These are phyloP conservation scores for Engraulis encrasicolus DNA, from an alignment of 2,113 vertebrate genomes.

Conservation along the genomic window DNA sequence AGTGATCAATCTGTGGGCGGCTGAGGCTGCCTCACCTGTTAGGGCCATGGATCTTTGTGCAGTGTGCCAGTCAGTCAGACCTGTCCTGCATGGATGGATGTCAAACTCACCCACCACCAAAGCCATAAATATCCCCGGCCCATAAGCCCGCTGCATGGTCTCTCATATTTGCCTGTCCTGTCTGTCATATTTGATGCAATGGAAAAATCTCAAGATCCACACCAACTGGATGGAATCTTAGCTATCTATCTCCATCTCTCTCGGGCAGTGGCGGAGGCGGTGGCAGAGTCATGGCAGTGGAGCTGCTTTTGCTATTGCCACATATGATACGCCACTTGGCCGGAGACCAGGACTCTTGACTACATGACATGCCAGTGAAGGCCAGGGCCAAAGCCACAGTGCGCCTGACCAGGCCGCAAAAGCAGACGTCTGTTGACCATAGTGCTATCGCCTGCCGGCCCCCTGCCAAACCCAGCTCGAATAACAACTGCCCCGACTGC, in stretches of 20 bases:
- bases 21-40: neutral
- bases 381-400: neutral
- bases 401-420: neutral
- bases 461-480: neutral
- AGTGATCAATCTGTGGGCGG: neutral
- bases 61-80: neutral
- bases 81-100: neutral
- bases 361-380: neutral
- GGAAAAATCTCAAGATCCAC: constrained; percentile 6
- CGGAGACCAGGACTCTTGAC: neutral
- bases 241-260: neutral
- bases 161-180: no score
- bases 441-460: neutral
- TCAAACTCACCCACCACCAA: neutral
- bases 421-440: constrained; percentile 2
- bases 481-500: constrained; percentile 7
- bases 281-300: neutral
- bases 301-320: neutral
- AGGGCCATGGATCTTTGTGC: no score
- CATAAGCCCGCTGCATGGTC: neutral
- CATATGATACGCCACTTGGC: neutral
- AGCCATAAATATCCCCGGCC: neutral
- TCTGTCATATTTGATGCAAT: constrained; percentile 18
- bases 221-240: neutral
- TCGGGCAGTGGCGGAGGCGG: neutral